phyloP scores from a whole-genome alignment of 1,140 invertebrate species.

The Dendroctonus valens region DNA sequence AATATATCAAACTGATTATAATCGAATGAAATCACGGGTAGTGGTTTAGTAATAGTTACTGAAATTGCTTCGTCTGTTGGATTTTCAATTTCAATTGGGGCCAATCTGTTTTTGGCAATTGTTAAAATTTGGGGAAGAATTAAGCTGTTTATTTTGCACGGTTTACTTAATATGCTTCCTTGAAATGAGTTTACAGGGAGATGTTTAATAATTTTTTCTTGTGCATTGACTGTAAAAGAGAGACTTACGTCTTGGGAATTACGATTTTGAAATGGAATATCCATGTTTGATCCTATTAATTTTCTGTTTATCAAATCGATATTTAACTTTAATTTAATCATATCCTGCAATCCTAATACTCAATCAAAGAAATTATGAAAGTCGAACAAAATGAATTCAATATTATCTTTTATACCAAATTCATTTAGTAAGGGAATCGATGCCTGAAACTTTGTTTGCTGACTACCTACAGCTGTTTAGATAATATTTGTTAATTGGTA shows the following conservation, averaged over 20 bases:
- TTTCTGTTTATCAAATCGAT: conserved; percentile 4
- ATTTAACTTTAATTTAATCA: conserved; percentile 3
- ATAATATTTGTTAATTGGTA: too few species aligned
- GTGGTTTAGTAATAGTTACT: not conserved
- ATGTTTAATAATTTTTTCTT: not conserved
- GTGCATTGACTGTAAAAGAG: not conserved
- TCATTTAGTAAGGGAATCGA: too few species aligned
- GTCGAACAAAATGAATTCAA: conserved; percentile 1
- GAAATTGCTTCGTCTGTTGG: not conserved
- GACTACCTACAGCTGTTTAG: too few species aligned
- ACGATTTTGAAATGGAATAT: conserved; percentile 3
- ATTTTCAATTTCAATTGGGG: not conserved
- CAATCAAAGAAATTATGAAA: conserved; percentile 7
- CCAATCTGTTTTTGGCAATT: not conserved
- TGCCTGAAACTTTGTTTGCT: too few species aligned
- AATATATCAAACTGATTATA: not conserved
- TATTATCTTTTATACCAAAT: not conserved
- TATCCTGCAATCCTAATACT: not conserved
- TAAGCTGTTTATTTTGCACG: conserved; percentile 1
- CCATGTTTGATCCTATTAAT: not conserved
- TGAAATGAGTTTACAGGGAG: not conserved
- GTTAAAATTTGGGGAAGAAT: not conserved
- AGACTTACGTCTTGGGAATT: not conserved
- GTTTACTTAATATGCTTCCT: not conserved
- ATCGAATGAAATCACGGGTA: not conserved